Conservation (phyloP, 2,888 invertebrate genomes). For the Ceriagrion tenellum region DNA sequence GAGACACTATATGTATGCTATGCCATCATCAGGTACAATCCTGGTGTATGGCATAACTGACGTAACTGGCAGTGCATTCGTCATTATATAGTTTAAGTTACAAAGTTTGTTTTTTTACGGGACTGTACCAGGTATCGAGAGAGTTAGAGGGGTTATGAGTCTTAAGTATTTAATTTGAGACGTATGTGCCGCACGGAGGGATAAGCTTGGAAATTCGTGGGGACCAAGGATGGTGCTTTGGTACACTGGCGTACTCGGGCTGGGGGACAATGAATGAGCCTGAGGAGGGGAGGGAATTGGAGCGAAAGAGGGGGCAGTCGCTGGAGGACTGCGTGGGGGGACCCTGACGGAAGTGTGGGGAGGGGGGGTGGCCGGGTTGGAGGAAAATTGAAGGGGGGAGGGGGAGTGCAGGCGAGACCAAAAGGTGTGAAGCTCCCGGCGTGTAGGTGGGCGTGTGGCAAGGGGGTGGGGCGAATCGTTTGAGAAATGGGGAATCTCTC, state of each 20-base stretch:
- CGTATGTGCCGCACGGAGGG: too few relatives aligned
- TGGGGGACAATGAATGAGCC: too few relatives aligned
- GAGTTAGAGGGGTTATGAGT: too few relatives aligned
- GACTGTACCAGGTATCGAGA: neutral
- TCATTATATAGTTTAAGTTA: too few relatives aligned
- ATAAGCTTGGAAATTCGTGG: neutral
- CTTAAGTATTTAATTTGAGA: too few relatives aligned
- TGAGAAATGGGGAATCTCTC: neutral
- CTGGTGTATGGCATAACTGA: too few relatives aligned
- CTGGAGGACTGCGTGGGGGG: too few relatives aligned
- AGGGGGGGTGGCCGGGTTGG: neutral
- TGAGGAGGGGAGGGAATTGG: neutral
- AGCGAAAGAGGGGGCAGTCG: neutral
- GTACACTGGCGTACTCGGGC: neutral
- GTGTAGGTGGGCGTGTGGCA: neutral
- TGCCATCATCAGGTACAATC: too few relatives aligned
- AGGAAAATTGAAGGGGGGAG: neutral
- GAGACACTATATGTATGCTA: too few relatives aligned
- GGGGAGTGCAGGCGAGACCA: neutral
- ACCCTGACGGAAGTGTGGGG: neutral
- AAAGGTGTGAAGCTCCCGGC: neutral
- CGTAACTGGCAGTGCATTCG: too few relatives aligned
- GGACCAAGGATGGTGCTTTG: neutral
- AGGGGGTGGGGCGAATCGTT: neutral
- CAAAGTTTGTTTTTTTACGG: too few relatives aligned